Base-by-base conservation (phyloP, 2,797 vertebrate genomes). In the Molossus molossus region DNA sequence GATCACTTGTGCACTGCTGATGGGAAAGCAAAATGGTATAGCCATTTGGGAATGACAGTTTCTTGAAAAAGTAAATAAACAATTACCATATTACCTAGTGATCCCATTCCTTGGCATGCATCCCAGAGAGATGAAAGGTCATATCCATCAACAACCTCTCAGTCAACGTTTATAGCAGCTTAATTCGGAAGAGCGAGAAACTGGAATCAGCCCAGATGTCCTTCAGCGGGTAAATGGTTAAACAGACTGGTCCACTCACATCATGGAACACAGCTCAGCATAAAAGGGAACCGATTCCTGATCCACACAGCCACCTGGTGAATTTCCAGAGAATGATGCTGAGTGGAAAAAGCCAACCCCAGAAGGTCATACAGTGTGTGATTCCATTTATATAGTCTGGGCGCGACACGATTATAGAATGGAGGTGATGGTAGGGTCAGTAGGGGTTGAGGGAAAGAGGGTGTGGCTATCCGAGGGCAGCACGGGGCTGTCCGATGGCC, bases 341-440 rank as follows among this genome's bases (percentile, higher is more conserved):
- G 5, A 29, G 25, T 6, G 55, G 8, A 13, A 23, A 50, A 33
- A 60, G 62, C 29, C 25, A 18, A 17, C 3, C 40, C 25, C 14
- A 2, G n/a, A 58, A 75, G 60, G 17, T 12, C 15, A 33, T 4
- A 0, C 4, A 9, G 21, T 3, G 11, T 27, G 9, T 29, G 37
- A 48, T 50, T 9, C 23, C 69, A 20, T 25, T 40, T 29, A 77
- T 2, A 5, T 21, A 23, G 20, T 70, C 40, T 5, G 3, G 70
- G 77, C 29, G 23, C 12, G 64, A 60, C 11, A 5, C 50, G 20
- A 25, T 11, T 53, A 20, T 4, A 55, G 53, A 27, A 82, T 7
- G 29, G 77, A 17, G 58, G 57, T 0, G 0, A 29, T 58, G 25
- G 33, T 0, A 4, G 10, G 64, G 15, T 1, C 14, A 11, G 45